These are phyloP conservation scores for Climacteris rufus DNA, from an alignment of 2,113 vertebrate species.

Conservation along the genomic window DNA sequence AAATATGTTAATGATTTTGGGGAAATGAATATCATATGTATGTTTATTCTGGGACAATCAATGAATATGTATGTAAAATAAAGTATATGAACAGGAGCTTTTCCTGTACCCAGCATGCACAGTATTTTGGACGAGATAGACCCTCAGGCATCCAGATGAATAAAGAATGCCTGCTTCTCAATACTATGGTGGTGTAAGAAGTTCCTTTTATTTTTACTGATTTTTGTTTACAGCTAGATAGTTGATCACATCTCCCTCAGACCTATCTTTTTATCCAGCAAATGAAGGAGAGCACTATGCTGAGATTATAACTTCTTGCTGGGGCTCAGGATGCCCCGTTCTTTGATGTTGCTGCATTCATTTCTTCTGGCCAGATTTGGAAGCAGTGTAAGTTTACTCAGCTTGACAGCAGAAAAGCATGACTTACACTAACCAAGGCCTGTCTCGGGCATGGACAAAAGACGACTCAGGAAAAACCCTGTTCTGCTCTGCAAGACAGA, in stretches of 20 bases:
- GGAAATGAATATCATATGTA: background rate
- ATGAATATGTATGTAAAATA: background rate
- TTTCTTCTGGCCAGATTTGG: background rate
- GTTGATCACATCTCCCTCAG: background rate
- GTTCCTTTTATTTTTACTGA: background rate
- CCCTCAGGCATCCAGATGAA: background rate
- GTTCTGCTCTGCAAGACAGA: background rate
- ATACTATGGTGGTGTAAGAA: background rate
- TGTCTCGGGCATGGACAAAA: background rate
- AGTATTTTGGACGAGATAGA: accelerated
- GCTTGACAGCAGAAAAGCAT: background rate
- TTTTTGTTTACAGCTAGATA: background rate
- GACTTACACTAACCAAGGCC: background rate
- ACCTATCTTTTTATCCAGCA: background rate
- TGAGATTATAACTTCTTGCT: background rate
- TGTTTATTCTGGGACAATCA: background rate
- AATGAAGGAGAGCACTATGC: background rate
- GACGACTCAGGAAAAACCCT: accelerated
- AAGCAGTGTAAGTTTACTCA: background rate
- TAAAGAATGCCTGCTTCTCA: background rate
- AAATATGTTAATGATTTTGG: background rate
- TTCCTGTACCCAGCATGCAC: background rate
- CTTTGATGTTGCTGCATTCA: background rate
- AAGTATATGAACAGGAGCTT: too few species aligned
- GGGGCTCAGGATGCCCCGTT: background rate